A percentile compares a stretch with the other conserved stretches of the same genome.
These are phyloP conservation scores for Anneissia japonica DNA, from an alignment of 35 echinoderm and acorn worm genomes.

Conservation along the genomic window DNA sequence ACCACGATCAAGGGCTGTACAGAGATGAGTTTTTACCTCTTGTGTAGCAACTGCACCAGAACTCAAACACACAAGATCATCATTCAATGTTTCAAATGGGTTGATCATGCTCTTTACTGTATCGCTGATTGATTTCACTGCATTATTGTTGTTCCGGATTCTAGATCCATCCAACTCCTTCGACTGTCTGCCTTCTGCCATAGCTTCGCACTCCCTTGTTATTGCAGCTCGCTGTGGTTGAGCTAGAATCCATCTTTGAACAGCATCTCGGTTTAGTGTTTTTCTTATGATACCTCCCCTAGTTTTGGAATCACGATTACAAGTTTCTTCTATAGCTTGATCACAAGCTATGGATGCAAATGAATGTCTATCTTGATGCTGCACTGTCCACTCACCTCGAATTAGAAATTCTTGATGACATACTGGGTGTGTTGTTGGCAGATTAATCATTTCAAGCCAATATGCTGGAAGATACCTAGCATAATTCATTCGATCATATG, in stretches of 20 bases:
- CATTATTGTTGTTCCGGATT: constrained; percentile 17
- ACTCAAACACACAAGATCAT: constrained; percentile 9
- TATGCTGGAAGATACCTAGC: constrained; percentile 50
- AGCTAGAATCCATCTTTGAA: constrained; percentile 46
- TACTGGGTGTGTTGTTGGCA: constrained; percentile 35
- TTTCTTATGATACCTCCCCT: constrained; percentile 1
- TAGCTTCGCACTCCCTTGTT: neutral
- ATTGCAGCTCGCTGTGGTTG: neutral
- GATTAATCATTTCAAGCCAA: constrained; percentile 49
- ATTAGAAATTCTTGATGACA: constrained; percentile 13
- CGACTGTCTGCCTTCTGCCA: neutral
- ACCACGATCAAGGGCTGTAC: neutral
- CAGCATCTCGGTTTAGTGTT: constrained; percentile 22
- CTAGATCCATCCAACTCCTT: constrained; percentile 8
- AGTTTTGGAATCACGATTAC: constrained; percentile 33
- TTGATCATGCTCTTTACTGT: constrained; percentile 45
- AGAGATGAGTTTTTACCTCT: neutral
- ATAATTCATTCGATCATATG: constrained; percentile 64
- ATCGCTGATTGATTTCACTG: neutral
- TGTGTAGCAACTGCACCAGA: constrained; percentile 16
- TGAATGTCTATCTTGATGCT: constrained; percentile 11
- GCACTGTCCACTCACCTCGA: constrained; percentile 18
- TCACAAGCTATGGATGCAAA: constrained; percentile 44
- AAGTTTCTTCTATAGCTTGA: constrained; percentile 43
- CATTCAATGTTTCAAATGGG: constrained; percentile 17